Percentiles rank a stretch among this genome's conserved stretches.
Evolutionary conservation across 2,797 vertebrate species (phyloP).

Genomic region (Lepidocolaptes lacrymiger): DNA sequence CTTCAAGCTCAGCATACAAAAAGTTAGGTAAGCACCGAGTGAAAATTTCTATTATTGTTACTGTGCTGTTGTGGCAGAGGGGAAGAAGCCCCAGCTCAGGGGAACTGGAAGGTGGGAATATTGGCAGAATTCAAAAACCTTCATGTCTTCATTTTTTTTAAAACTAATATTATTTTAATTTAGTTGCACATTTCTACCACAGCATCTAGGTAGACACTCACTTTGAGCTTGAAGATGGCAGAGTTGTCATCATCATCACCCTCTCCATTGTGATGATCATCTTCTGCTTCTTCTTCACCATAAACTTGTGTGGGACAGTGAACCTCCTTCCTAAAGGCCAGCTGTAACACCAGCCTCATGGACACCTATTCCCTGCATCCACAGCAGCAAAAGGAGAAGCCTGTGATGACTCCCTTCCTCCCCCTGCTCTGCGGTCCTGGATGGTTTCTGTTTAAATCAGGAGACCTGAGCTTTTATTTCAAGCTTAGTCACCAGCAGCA

Average conservation of each 20-base stretch:
- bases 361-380: neutral
- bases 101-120: neutral
- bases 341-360: accelerated
- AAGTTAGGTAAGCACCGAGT: neutral
- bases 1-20: too few relatives aligned
- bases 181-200: neutral
- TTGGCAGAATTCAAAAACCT: neutral
- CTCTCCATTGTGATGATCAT: neutral
- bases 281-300: neutral
- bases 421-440: accelerated
- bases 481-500: neutral
- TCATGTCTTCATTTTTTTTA: neutral
- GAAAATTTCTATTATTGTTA: accelerated
- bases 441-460: neutral
- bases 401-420: accelerated
- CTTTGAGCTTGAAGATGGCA: neutral
- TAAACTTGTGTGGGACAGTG: accelerated
- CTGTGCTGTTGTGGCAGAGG: neutral
- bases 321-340: neutral
- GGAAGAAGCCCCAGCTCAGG: neutral
- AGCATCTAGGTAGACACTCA: neutral
- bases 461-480: neutral
- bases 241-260: neutral
- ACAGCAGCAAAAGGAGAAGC: neutral
- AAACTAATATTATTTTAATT: neutral